phyloP scores from a whole-genome alignment of 2,113 vertebrate genomes.

The Glaucidium brasilianum region DNA sequence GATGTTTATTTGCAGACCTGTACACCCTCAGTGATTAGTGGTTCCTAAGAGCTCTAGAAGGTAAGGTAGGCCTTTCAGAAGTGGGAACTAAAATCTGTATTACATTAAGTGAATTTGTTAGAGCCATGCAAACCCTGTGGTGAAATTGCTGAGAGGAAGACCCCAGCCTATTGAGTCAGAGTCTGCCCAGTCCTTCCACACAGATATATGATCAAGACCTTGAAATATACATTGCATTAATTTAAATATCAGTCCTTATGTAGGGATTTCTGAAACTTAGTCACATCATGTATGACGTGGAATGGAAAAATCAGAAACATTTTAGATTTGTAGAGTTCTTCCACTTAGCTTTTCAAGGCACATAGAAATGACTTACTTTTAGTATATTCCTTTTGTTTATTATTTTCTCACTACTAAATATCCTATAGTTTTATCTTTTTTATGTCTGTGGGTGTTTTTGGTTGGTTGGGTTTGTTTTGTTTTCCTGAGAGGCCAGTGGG shows the following conservation, averaged over 20 bases:
- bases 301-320: neutral
- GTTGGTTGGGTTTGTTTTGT: neutral
- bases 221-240: neutral
- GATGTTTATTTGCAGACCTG: neutral
- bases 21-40: neutral
- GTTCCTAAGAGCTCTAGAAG: neutral
- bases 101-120: neutral
- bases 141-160: neutral
- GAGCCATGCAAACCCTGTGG: fast-evolving
- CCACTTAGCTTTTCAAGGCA: neutral
- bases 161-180: no score
- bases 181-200: neutral
- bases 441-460: fast-evolving
- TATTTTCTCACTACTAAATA: neutral
- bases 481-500: neutral
- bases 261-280: neutral
- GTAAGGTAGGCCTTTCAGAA: neutral
- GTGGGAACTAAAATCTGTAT: neutral
- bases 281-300: neutral
- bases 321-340: neutral
- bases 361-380: neutral
- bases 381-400: neutral
- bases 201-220: neutral
- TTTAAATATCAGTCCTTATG: neutral
- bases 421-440: neutral